Conservation (phyloP, 37 sponge, comb jelly and placozoan genomes). For the Beroe forskalii region DNA sequence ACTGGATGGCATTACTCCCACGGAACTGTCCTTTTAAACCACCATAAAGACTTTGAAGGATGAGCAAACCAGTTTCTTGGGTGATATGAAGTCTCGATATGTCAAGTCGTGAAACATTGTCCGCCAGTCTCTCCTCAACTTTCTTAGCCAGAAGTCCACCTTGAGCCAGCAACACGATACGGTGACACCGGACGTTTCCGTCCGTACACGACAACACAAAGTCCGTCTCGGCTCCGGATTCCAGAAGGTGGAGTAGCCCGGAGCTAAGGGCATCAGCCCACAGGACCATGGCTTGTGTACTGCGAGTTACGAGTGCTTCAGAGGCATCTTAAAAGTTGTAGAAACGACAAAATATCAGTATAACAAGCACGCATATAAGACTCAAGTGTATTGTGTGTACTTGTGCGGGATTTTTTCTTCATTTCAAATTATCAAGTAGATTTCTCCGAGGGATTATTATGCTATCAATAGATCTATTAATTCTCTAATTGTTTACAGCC, state of each 20-base stretch:
- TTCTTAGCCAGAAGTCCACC: not conserved
- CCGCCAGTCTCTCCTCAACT: not conserved
- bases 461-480: too few relatives aligned
- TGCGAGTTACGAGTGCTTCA: too few relatives aligned
- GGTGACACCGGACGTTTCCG: slow-evolving; percentile 41
- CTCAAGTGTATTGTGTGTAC: too few relatives aligned
- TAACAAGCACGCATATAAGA: too few relatives aligned
- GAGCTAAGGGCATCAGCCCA: not conserved
- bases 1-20: not conserved
- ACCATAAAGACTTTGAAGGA: not conserved
- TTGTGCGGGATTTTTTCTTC: too few relatives aligned
- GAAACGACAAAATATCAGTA: too few relatives aligned
- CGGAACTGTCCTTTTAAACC: not conserved
- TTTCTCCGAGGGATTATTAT: too few relatives aligned
- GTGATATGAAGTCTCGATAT: not conserved
- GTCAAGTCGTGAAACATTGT: slow-evolving; percentile 13
- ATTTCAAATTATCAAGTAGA: slow-evolving; percentile 16
- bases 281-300: too few relatives aligned
- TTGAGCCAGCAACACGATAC: slow-evolving; percentile 2
- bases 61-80: not conserved
- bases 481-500: too few relatives aligned
- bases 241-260: not conserved
- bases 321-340: too few relatives aligned
- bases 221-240: slow-evolving; percentile 7
- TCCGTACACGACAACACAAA: slow-evolving; percentile 22